Base-by-base conservation (phyloP, 2,888 invertebrate species). In the Baronia brevicornis region DNA sequence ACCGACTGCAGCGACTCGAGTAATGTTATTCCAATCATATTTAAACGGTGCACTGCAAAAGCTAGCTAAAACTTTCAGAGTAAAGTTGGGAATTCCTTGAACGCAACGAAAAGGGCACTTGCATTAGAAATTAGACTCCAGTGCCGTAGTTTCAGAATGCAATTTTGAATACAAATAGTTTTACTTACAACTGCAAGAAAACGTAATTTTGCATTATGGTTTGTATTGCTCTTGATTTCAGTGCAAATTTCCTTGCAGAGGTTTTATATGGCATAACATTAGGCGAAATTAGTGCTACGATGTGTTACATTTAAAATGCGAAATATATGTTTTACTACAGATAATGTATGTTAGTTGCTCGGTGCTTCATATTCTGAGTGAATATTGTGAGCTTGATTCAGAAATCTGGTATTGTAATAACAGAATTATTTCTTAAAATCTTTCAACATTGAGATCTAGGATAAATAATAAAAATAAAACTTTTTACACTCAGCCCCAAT, bases 1-100 rank as follows among this genome's bases (percentile, higher is more conserved):
- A 63, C 63, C 48, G 34, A 54, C 53, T 61, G 46, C 47, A 48
- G 17, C 46, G 36, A 42, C 49, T 43, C 54, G 48, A 46, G 48
- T 57, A 60, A 52, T 45, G 39, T 44, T 43, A 37, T 48, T 36
- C 30, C 30, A 26, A 35, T 25, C 29, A 31, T 35, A 35, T 35
- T 30, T 25, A 17, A 36, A 44, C 43, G 23, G 30, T 31, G 20
- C 31, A 19, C 35, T 39, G 38, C 35, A 13, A 30, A 33, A 26
- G 7, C 12, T 8, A 31, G 19, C 23, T 22, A 31, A 28, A 3
- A 0, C 2, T 1, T 10, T 14, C 7, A 2, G 6, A 8, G 10
- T 36, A 31, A 19, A 31, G 31, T 27, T 31, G 27, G 7, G 23
- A 31, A 18, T 27, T 7, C 10, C 29, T 14, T 21, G 14, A 10